These are phyloP conservation scores for Pangasius djambal DNA, from an alignment of 2,797 vertebrate species.

Conservation along the genomic window DNA sequence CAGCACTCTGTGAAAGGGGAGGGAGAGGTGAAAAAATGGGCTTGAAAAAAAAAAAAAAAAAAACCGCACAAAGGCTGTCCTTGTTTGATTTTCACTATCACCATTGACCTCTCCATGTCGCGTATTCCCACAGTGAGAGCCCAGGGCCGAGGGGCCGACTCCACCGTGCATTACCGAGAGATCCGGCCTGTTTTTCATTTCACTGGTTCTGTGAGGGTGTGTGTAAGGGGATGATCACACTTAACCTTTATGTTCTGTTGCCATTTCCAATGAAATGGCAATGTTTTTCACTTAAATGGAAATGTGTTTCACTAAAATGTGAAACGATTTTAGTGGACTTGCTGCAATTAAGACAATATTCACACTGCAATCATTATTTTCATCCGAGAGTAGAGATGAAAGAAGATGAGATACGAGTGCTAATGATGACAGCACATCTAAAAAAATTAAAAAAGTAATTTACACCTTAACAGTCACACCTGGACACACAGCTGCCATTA, in stretches of 20 bases:
- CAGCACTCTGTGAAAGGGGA: slow-evolving; percentile 56
- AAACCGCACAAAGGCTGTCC: slow-evolving; percentile 68
- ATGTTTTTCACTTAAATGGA: background rate
- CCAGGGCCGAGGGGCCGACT: slow-evolving; percentile 63
- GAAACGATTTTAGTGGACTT: background rate
- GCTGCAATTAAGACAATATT: background rate
- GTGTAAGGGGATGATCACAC: slow-evolving; percentile 65
- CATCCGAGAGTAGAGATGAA: background rate
- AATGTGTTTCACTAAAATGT: background rate
- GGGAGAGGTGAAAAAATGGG: slow-evolving; percentile 57
- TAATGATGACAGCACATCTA: background rate
- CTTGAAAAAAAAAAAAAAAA: slow-evolving; percentile 32
- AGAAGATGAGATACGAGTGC: background rate
- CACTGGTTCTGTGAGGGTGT: slow-evolving; percentile 3
- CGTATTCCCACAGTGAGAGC: slow-evolving; percentile 72
- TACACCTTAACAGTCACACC: background rate
- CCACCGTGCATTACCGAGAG: slow-evolving; percentile 45
- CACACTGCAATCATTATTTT: background rate
- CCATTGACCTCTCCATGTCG: slow-evolving; percentile 69
- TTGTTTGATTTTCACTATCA: slow-evolving; percentile 74
- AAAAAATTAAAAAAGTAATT: background rate
- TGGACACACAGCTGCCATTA: background rate
- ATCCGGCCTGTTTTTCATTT: slow-evolving; percentile 32
- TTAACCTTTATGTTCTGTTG: slow-evolving; percentile 45
- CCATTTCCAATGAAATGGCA: slow-evolving; percentile 24